These are phyloP conservation scores for Apomyelois bistriatella DNA, from an alignment of 2,888 invertebrate species.

Conservation along the genomic window DNA sequence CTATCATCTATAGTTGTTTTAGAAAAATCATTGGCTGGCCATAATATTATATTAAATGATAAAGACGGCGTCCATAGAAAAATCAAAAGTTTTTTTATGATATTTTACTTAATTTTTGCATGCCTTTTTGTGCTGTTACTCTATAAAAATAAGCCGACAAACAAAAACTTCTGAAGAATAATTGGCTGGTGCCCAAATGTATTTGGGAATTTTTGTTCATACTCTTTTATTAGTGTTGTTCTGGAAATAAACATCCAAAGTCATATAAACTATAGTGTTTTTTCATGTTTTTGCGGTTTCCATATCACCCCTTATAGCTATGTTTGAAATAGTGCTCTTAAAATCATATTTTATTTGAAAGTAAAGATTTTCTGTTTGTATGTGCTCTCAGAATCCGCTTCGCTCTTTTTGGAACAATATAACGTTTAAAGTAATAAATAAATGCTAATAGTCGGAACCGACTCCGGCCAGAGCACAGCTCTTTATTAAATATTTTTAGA, in stretches of 20 bases:
- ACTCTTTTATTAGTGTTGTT: conserved; percentile 2
- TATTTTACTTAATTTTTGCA: background rate
- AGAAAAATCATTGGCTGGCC: too few species aligned
- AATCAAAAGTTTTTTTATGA: too few species aligned
- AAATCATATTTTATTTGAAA: background rate
- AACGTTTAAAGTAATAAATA: too few species aligned
- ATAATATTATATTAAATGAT: too few species aligned
- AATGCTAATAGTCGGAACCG: too few species aligned
- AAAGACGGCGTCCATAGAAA: too few species aligned
- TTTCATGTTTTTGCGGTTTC: conserved; percentile 1
- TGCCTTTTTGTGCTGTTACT: background rate
- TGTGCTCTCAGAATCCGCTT: too few species aligned
- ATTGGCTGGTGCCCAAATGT: conserved; percentile 2
- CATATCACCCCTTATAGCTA: background rate
- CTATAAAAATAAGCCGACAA: background rate
- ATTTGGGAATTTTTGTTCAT: background rate
- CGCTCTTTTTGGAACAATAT: too few species aligned
- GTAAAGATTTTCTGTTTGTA: too few species aligned
- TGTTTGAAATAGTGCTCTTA: background rate
- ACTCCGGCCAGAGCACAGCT: too few species aligned
- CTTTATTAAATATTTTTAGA: too few species aligned
- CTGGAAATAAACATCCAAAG: background rate
- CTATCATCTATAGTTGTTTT: too few species aligned
- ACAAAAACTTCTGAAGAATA: background rate
- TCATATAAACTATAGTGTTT: background rate